Evolutionary conservation across 2,888 invertebrate species (phyloP).

Genomic region (Ophraella communa): DNA sequence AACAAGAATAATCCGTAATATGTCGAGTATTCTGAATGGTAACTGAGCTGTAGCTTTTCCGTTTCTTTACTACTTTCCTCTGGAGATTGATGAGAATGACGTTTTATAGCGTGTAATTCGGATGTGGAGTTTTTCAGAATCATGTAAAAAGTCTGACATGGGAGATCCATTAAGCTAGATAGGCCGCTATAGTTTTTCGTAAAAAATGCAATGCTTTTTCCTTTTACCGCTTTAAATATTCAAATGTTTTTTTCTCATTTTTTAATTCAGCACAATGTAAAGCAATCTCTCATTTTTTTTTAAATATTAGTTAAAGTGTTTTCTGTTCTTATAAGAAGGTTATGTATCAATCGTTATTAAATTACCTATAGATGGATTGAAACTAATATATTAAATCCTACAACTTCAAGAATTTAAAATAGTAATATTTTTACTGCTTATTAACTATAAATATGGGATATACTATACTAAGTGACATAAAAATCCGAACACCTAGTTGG

Average conservation of each 20-base stretch:
- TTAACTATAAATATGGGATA: no score
- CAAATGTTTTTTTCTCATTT: not conserved
- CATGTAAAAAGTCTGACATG: constrained; percentile 2
- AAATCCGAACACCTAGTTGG: no score
- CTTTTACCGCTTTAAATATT: not conserved
- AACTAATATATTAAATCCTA: no score
- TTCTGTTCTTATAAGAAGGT: no score
- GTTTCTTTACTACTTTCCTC: not conserved
- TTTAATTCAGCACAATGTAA: not conserved
- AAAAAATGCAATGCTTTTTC: not conserved
- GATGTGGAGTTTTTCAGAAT: not conserved
- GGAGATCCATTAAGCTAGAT: not conserved
- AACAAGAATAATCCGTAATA: not conserved
- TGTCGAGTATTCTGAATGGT: not conserved
- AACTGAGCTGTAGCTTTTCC: not conserved
- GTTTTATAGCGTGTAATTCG: not conserved
- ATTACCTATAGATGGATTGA: no score
- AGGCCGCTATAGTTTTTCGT: not conserved
- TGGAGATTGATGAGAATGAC: constrained; percentile 1
- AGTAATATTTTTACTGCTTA: no score
- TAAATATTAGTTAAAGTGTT: no score
- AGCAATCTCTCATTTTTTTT: no score
- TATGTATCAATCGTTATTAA: no score
- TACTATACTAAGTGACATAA: no score
- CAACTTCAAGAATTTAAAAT: no score